Evolutionary conservation across 1,140 invertebrate genomes (phyloP), one percentile per base, ranked within the genome.

Genomic region (Phymastichus coffea): DNA sequence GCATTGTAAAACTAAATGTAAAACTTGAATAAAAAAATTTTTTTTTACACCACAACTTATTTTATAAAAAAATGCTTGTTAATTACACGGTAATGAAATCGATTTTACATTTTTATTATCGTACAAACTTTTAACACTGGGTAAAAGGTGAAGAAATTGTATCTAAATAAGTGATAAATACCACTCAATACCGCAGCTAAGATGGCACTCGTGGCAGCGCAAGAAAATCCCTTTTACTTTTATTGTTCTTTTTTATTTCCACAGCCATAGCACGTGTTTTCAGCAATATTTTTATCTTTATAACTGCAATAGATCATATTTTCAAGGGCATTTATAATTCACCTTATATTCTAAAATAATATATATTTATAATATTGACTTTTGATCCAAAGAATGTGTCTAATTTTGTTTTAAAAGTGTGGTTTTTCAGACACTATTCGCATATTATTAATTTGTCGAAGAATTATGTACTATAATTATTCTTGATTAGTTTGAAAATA

Each of bases 211-310:
- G 35, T 48, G 22, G 26, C 12, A 48, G 33, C 30, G 33, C 51
- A 60, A 54, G 15, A 12, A 26, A 40, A 46, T 1, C 15, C 26
- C 15, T n/a, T 46, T n/a, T n/a, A 52, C 33, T 59, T 47, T 28
- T 44, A 30, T 52, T 37, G 19, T 46, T 55, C 37, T 9, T 15
- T 59, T 52, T 23, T 20, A 53, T 54, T 49, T 55, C 44, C 59
- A 56, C 59, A 55, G 52, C 59, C 59, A 55, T 56, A 48, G 51
- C 26, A 43, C 49, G 17, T 61, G n/a, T 52, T 43, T 46, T 26
- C 14, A 25, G 43, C 26, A 17, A 25, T 25, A 14, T 46, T 14
- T 25, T 60, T 53, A 8, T 47, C 15, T 37, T 46, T 19, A 51
- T 22, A 58, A 19, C 46, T 17, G 1, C 15, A 14, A 22, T 38